Evolutionary conservation across 2,113 vertebrate genomes (phyloP).

Genomic region (Buteo buteo): DNA sequence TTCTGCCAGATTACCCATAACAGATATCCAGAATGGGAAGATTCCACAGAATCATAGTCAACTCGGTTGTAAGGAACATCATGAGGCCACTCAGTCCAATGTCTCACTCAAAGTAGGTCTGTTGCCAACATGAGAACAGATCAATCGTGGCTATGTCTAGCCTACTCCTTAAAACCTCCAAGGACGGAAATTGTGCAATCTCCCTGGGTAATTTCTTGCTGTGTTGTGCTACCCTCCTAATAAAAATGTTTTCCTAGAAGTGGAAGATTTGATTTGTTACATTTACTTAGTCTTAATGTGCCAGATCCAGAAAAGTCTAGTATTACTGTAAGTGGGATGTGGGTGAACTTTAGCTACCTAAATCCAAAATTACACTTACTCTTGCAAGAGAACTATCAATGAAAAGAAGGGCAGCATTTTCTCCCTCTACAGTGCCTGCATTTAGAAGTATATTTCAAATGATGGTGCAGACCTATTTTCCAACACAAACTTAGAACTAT

Average conservation of each 20-base stretch:
- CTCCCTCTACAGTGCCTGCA: not conserved
- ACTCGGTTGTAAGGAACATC: not conserved
- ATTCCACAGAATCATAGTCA: not conserved
- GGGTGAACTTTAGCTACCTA: not conserved
- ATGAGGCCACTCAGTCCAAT: not conserved
- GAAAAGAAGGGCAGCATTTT: not conserved
- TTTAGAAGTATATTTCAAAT: not conserved
- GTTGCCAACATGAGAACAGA: not conserved
- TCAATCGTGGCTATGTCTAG: not conserved
- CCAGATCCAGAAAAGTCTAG: not conserved
- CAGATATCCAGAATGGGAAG: not conserved
- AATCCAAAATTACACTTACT: not conserved
- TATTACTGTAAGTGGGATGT: not conserved
- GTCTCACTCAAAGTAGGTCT: fast-evolving
- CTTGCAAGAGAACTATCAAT: not conserved
- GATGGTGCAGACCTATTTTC: not conserved
- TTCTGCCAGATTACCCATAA: not conserved
- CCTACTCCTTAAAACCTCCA: not conserved
- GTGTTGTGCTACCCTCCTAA: not conserved
- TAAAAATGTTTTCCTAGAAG: not conserved
- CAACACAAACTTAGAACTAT: not conserved
- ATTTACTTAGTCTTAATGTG: not conserved
- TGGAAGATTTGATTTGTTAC: not conserved
- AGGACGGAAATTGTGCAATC: fast-evolving
- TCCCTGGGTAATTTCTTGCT: not conserved